These are phyloP conservation scores for Iphiclides podalirius DNA, from an alignment of 2,888 invertebrate genomes.

Conservation along the genomic window DNA sequence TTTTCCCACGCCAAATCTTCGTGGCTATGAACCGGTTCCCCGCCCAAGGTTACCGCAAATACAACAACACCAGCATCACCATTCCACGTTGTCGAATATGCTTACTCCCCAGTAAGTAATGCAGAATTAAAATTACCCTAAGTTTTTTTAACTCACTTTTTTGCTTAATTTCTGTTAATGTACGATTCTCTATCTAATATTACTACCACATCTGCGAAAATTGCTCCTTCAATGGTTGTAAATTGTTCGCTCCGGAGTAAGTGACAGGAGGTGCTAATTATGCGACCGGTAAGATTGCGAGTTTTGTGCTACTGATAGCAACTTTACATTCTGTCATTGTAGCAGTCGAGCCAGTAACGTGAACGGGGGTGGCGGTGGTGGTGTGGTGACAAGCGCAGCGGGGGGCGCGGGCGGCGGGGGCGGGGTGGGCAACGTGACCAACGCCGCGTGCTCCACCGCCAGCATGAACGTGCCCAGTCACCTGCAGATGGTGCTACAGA, in stretches of 20 bases:
- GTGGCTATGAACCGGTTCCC: conserved; percentile 44
- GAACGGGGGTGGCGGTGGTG: conserved; percentile 47
- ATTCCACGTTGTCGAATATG: conserved; percentile 38
- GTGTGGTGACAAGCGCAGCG: conserved; percentile 29
- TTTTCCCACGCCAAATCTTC: conserved; percentile 84
- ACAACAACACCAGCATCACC: conserved; percentile 40
- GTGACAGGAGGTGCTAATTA: too few species aligned
- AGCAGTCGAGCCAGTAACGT: conserved; percentile 49
- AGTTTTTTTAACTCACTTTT: neutral
- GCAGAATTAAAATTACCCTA: too few species aligned
- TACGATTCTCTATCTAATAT: too few species aligned
- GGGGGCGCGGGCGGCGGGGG: conserved; percentile 27
- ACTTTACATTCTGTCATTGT: too few species aligned
- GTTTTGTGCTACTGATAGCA: too few species aligned
- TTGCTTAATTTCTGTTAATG: conserved; percentile 7
- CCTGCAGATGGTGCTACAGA: conserved; percentile 73
- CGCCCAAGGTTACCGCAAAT: conserved; percentile 47
- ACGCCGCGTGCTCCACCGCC: conserved; percentile 24
- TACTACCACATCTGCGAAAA: too few species aligned
- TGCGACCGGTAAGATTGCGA: too few species aligned
- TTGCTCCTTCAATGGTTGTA: too few species aligned
- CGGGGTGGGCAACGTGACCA: conserved; percentile 22
- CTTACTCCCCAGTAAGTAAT: conserved; percentile 35
- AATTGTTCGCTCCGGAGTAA: too few species aligned
- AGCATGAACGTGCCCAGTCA: conserved; percentile 48